Percentiles rank a stretch among this genome's conserved stretches.
These are phyloP conservation scores for Chiridota heheva DNA, from an alignment of 35 echinoderm and acorn worm species.

Conservation along the genomic window DNA sequence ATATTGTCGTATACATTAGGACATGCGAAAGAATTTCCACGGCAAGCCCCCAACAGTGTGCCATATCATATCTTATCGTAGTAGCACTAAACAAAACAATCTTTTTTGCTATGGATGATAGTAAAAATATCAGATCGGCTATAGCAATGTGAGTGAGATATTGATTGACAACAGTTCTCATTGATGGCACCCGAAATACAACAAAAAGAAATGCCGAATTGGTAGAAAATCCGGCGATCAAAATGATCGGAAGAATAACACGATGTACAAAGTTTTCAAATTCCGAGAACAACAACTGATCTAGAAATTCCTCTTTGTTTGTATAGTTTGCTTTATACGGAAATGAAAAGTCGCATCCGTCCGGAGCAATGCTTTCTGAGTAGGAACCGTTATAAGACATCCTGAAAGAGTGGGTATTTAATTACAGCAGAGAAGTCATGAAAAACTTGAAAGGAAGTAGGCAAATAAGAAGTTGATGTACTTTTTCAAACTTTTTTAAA, in stretches of 20 bases:
- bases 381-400: too few relatives aligned
- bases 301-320: too few relatives aligned
- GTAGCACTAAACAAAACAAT: slow-evolving; percentile 51
- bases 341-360: too few relatives aligned
- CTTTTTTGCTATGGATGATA: slow-evolving; percentile 54
- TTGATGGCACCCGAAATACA: slow-evolving; percentile 60
- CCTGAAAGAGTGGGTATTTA: too few relatives aligned
- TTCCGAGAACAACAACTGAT: too few relatives aligned
- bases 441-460: too few relatives aligned
- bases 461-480: too few relatives aligned
- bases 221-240: slow-evolving; percentile 53
- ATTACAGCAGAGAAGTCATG: too few relatives aligned
- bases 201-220: slow-evolving; percentile 78
- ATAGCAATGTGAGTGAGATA: slow-evolving; percentile 71
- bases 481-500: too few relatives aligned
- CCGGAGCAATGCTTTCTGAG: too few relatives aligned
- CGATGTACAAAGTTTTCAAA: too few relatives aligned
- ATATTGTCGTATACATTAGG: slow-evolving; percentile 49
- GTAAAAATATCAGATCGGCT: slow-evolving; percentile 68
- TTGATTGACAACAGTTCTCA: slow-evolving; percentile 78
- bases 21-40: slow-evolving; percentile 52
- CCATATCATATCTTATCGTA: slow-evolving; percentile 25
- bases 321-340: too few relatives aligned
- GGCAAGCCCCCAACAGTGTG: slow-evolving; percentile 4
- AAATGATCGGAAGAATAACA: slow-evolving; percentile 58